Evolutionary conservation across 2,113 vertebrate genomes (phyloP).

Genomic region (Sula dactylatra): DNA sequence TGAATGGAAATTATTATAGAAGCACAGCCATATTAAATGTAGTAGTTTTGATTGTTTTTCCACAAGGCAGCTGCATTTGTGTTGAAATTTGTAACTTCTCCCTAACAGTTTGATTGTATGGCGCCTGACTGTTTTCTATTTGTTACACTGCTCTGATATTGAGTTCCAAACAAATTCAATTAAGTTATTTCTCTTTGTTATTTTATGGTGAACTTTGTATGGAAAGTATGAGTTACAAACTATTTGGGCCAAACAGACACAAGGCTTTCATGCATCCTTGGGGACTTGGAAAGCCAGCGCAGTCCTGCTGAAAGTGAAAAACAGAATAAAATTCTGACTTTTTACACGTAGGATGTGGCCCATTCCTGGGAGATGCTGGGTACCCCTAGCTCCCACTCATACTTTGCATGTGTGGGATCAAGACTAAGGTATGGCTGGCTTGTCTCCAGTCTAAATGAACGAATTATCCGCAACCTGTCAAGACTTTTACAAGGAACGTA

Average conservation of each 20-base stretch:
- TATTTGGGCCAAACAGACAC: not conserved
- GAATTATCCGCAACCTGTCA: not conserved
- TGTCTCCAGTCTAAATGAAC: not conserved
- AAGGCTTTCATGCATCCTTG: not conserved
- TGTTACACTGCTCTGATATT: slow-evolving; percentile 26
- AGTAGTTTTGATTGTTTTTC: not conserved
- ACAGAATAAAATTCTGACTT: not conserved
- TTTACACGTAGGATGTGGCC: not conserved
- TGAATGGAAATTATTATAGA: not conserved
- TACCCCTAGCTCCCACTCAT: not conserved
- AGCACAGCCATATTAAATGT: not conserved
- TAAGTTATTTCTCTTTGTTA: slow-evolving; percentile 25
- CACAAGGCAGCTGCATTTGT: not conserved
- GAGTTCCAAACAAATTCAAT: slow-evolving; percentile 44
- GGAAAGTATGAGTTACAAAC: slow-evolving; percentile 25
- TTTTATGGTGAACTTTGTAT: slow-evolving; percentile 32
- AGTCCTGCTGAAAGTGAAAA: not conserved
- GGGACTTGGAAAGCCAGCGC: not conserved
- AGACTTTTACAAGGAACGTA: not conserved
- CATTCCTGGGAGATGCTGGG: not conserved
- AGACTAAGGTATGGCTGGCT: not conserved
- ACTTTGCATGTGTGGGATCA: not conserved
- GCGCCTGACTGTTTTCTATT: slow-evolving; percentile 8
- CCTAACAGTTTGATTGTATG: not conserved
- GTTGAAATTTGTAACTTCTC: slow-evolving; percentile 26